These are phyloP conservation scores for Dinoponera quadriceps DNA, from an alignment of 1,140 invertebrate genomes.

Conservation along the genomic window DNA sequence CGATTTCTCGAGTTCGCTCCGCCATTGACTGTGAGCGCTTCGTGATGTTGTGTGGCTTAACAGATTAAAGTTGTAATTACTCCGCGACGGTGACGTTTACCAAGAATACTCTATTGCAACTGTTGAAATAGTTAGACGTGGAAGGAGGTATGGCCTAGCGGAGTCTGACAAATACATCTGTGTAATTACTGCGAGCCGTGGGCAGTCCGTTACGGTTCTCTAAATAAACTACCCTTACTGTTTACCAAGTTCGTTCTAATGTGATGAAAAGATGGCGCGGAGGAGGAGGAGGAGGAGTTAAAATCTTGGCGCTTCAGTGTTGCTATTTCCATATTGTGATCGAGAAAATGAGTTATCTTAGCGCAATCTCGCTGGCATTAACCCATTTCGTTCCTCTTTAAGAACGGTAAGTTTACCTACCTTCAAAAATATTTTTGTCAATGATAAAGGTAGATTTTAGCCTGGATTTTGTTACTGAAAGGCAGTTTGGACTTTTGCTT, in stretches of 20 bases:
- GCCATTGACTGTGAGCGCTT: conserved; percentile 8
- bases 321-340: no score
- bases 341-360: no score
- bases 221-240: conserved; percentile 25
- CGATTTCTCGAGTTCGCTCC: neutral
- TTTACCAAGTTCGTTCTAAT: conserved; percentile 30
- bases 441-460: no score
- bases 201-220: conserved; percentile 22
- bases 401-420: no score
- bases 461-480: no score
- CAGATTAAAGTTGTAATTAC: conserved; percentile 53
- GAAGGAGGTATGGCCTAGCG: conserved; percentile 29
- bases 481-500: no score
- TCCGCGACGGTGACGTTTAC: conserved; percentile 22
- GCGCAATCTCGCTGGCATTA: no score
- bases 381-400: no score
- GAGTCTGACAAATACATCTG: conserved; percentile 52
- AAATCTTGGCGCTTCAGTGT: neutral
- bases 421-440: no score
- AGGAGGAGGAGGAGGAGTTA: neutral
- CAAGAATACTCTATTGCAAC: conserved; percentile 47
- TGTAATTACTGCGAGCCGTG: conserved; percentile 44
- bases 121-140: conserved; percentile 52
- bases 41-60: neutral
- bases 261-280: neutral